Evolutionary conservation across 1,140 invertebrate species (phyloP).

Genomic region (Papilio polyxenes): DNA sequence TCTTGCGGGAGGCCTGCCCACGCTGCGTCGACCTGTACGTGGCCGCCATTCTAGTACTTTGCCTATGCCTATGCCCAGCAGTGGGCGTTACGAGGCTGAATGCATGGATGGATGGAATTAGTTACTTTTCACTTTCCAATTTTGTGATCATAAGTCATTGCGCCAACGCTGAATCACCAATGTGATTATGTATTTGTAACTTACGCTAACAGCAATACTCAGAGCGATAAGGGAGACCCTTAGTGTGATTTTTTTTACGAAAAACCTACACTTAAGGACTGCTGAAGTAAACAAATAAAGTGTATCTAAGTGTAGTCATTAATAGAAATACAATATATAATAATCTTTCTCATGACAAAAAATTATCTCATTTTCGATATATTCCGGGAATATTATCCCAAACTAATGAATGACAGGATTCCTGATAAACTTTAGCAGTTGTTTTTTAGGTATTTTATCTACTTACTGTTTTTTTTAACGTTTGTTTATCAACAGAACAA

Average conservation of each 20-base stretch:
- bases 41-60: too few species aligned
- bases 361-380: neutral
- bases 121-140: neutral
- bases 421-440: neutral
- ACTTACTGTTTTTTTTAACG: neutral
- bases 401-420: neutral
- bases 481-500: neutral
- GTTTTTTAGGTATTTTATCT: neutral
- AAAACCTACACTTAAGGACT: neutral
- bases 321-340: neutral
- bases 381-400: neutral
- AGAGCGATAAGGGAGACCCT: too few species aligned
- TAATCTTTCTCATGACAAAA: neutral
- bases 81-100: too few species aligned
- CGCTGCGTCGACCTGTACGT: too few species aligned
- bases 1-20: too few species aligned
- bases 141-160: neutral
- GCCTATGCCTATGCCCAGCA: too few species aligned
- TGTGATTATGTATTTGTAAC: neutral
- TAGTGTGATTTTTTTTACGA: neutral
- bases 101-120: too few species aligned
- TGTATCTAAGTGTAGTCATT: too few species aligned
- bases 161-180: neutral
- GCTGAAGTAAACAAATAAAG: neutral
- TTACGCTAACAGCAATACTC: neutral